Evolutionary conservation across 2,797 vertebrate genomes (phyloP), one percentile per base, ranked within the genome.

Genomic region (Tarsius wallacei): DNA sequence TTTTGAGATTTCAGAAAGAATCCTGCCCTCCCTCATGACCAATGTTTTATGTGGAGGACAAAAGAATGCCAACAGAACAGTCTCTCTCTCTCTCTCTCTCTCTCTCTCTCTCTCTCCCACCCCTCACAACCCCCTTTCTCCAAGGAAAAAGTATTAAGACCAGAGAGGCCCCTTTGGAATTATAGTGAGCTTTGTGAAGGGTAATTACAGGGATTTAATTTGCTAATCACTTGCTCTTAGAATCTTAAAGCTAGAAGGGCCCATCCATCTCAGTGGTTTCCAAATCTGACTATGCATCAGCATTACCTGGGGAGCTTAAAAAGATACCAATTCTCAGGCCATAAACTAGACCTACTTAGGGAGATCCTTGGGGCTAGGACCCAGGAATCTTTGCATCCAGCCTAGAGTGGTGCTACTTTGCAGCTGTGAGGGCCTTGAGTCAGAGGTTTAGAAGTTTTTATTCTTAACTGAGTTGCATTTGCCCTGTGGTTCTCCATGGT

Each of bases 151-250:
- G 4, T 55, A 55, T 61, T 90, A 88, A 83, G 76, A 85, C 64
- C 49, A 87, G 22, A 95, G 91, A 61, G 87, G 49, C 19, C 17
- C 68, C 26, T 82, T 85, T 89, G 57, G 83, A 94, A 89, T 96
- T 66, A 86, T 14, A 94, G 24, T 86, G 77, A 89, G 59, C 51
- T 83, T 68, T 94, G 36, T 66, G 68, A 91, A 91, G 82, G 95
- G n/a, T 82, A 53, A 92, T 96, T 93, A 82, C 42, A 74, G 36
- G 53, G 59, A 73, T 93, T 90, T 95, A 82, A 91, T 88, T 94
- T 85, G 68, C 71, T 96, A 85, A 87, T 94, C 61, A 93, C 47
- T 87, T 87, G 9, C 61, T 70, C 76, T 97, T 78, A 28, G 49
- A 94, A 81, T 93, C 59, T 86, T 91, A 91, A 71, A 95, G 57